Percentiles rank a stretch among this genome's conserved stretches.
Evolutionary conservation across 2,113 vertebrate genomes (phyloP).

Genomic region (Strigops habroptila): DNA sequence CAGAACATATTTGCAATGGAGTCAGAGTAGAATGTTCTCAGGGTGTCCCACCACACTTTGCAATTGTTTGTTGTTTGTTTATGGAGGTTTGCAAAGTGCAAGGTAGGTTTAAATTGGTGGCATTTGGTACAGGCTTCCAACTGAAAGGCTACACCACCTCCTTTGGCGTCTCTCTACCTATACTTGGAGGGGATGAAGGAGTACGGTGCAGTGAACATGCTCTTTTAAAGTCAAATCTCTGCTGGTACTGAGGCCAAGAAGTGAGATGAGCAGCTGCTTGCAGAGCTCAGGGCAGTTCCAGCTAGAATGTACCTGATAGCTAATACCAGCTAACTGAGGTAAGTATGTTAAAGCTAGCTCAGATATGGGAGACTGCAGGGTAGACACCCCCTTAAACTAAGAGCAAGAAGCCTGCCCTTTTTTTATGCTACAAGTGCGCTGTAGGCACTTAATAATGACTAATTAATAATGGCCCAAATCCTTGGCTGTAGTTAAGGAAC

Average conservation of each 20-base stretch:
- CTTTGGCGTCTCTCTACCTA: not conserved
- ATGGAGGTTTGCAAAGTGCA: not conserved
- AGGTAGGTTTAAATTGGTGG: not conserved
- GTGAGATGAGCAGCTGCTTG: not conserved
- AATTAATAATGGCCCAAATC: constrained; percentile 28
- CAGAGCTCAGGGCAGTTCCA: not conserved
- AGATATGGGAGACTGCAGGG: not conserved
- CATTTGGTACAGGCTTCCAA: not conserved
- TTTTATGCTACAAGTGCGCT: not conserved
- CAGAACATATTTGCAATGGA: not conserved
- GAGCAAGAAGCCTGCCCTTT: not conserved
- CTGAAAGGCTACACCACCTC: not conserved
- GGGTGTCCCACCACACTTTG: not conserved
- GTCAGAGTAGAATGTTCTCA: not conserved
- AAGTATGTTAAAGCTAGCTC: not conserved
- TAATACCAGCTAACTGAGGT: not conserved
- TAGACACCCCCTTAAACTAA: not conserved
- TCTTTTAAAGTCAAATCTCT: not conserved
- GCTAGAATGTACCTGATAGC: not conserved
- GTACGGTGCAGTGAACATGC: not conserved
- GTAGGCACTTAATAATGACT: constrained; percentile 13
- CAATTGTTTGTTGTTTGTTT: not conserved
- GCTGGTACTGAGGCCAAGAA: not conserved
- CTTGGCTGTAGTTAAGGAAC: constrained; percentile 8
- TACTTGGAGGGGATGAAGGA: not conserved